phyloP scores from a whole-genome alignment of 2,888 invertebrate genomes.

The Epirrhoe alternata region DNA sequence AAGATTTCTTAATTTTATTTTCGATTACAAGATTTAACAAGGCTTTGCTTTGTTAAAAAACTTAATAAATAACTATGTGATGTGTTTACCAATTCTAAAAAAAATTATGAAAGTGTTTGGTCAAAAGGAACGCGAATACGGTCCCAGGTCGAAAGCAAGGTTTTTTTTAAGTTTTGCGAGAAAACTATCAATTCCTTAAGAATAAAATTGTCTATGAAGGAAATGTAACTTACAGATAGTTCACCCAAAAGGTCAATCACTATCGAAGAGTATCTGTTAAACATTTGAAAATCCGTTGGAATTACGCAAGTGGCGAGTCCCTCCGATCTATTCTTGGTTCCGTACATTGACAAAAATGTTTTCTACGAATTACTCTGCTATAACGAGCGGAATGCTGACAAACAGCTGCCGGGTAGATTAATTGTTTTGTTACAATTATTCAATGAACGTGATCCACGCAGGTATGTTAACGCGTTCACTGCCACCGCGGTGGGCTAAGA shows the following conservation, averaged over 20 bases:
- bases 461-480: neutral
- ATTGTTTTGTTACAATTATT: neutral
- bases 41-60: too few relatives aligned
- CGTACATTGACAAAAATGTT: conserved; percentile 24
- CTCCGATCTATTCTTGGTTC: conserved; percentile 27
- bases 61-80: too few relatives aligned
- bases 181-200: too few relatives aligned
- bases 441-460: neutral
- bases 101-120: too few relatives aligned
- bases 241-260: conserved; percentile 26
- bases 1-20: too few relatives aligned
- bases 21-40: too few relatives aligned
- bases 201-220: too few relatives aligned
- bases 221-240: conserved; percentile 23
- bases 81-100: too few relatives aligned
- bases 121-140: too few relatives aligned
- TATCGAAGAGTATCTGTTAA: conserved; percentile 38
- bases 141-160: too few relatives aligned
- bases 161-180: too few relatives aligned
- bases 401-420: neutral
- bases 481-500: too few relatives aligned
- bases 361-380: conserved; percentile 17
- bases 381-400: neutral
- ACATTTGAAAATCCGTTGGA: conserved; percentile 31
- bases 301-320: conserved; percentile 31